These are phyloP conservation scores for Sphenodon punctatus DNA, from an alignment of 2,797 vertebrate species.

Conservation along the genomic window DNA sequence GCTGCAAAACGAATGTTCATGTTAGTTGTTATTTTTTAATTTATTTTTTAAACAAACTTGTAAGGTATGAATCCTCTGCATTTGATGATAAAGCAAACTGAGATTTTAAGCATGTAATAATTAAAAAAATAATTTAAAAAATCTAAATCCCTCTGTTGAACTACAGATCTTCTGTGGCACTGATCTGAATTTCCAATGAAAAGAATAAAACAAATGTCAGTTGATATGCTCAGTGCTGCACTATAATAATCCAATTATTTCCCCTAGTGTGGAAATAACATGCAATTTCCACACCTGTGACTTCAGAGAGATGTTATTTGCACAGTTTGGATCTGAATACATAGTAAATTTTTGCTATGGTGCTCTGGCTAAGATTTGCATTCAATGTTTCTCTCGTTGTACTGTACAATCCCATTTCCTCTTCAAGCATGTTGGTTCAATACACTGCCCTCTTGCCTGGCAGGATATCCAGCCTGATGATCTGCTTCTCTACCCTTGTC, in stretches of 20 bases:
- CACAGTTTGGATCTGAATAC: conserved; percentile 72
- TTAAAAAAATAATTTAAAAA: neutral
- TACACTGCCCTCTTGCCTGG: conserved; percentile 27
- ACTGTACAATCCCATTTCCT: conserved; percentile 25
- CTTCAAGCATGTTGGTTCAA: conserved; percentile 42
- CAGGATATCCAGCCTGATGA: conserved; percentile 42
- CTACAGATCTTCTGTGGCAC: neutral
- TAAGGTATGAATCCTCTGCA: neutral
- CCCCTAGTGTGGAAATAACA: conserved; percentile 62
- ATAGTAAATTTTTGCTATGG: conserved; percentile 50
- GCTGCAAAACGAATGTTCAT: no score
- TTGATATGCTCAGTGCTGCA: conserved; percentile 54
- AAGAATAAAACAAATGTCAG: conserved; percentile 43
- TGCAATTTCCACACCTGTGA: conserved; percentile 72
- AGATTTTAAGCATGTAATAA: neutral
- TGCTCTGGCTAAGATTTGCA: conserved; percentile 52
- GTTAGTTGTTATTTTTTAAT: neutral
- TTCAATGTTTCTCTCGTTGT: conserved; percentile 36
- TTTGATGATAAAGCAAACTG: neutral
- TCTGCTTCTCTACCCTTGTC: conserved; percentile 11
- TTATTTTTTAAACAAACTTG: neutral
- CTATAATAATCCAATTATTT: conserved; percentile 74
- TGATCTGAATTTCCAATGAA: conserved; percentile 24
- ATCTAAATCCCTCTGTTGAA: neutral
- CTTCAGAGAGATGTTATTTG: conserved; percentile 70